Evolutionary conservation across 1,140 invertebrate species (phyloP).

Genomic region (Drosophila pectinifera): DNA sequence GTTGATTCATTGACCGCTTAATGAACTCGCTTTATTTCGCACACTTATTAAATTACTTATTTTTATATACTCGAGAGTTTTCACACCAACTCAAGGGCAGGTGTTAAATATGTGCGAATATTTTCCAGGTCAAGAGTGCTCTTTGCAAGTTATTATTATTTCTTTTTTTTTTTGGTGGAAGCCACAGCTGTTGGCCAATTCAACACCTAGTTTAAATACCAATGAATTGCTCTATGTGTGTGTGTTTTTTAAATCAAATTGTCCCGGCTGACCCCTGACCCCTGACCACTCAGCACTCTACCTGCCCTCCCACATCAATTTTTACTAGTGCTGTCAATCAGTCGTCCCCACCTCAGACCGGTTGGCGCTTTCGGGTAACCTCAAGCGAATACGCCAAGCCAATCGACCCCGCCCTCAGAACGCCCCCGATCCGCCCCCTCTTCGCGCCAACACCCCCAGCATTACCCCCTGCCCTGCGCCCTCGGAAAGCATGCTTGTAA

Average conservation of each 20-base stretch:
- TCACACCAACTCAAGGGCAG: slow-evolving; percentile 23
- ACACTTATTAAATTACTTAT: slow-evolving; percentile 21
- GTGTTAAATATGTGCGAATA: slow-evolving; percentile 36
- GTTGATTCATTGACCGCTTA: slow-evolving; percentile 15
- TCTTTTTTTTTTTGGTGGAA: neutral
- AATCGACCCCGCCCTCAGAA: slow-evolving; percentile 14
- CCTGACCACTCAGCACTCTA: slow-evolving; percentile 9
- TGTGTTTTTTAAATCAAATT: slow-evolving; percentile 43
- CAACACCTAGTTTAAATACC: slow-evolving; percentile 29
- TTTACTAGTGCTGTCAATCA: slow-evolving; percentile 61
- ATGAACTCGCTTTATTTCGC: slow-evolving; percentile 6
- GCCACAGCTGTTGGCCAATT: slow-evolving; percentile 35
- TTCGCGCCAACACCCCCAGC: neutral
- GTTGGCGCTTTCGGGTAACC: slow-evolving; percentile 38
- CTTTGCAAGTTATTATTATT: neutral
- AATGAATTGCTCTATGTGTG: slow-evolving; percentile 16
- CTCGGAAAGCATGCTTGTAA: slow-evolving; percentile 47
- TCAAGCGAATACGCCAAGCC: slow-evolving; percentile 55
- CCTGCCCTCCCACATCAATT: slow-evolving; percentile 48
- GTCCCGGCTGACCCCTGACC: slow-evolving; percentile 22
- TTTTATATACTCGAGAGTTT: slow-evolving; percentile 9
- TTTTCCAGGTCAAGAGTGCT: slow-evolving; percentile 3
- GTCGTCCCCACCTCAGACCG: slow-evolving; percentile 14
- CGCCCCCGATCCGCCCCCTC: neutral
- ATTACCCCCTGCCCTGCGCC: neutral